Conservation (phyloP, 37 sponge, comb jelly and placozoan species). For the Ianthella basta region DNA sequence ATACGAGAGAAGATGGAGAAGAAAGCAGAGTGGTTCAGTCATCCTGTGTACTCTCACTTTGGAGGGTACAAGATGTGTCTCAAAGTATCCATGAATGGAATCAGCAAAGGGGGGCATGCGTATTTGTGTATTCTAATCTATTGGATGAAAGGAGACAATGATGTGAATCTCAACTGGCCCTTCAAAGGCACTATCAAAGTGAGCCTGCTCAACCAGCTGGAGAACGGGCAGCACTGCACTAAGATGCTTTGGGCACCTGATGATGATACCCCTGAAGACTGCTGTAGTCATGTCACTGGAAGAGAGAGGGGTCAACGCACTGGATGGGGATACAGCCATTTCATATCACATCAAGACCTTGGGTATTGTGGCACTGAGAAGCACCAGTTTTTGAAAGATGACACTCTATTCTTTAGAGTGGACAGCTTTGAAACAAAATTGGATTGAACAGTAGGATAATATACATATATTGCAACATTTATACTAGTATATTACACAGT, state of each 20-base stretch:
- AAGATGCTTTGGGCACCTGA: not conserved
- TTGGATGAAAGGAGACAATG: slow-evolving; percentile 1
- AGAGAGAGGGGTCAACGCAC: no score
- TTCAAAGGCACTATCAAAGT: not conserved
- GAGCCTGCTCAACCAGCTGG: slow-evolving; percentile 14
- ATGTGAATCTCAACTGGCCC: slow-evolving; percentile 1
- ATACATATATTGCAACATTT: no score
- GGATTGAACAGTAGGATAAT: no score
- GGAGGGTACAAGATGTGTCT: slow-evolving; percentile 20
- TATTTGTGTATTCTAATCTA: not conserved
- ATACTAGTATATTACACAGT: no score
- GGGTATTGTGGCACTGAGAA: no score
- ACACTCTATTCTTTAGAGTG: not conserved
- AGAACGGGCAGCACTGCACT: not conserved
- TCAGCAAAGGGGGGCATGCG: not conserved
- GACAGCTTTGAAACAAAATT: not conserved
- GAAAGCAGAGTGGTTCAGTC: not conserved
- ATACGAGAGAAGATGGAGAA: slow-evolving; percentile 6
- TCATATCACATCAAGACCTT: no score
- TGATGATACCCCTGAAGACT: not conserved
- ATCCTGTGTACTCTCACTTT: slow-evolving; percentile 15
- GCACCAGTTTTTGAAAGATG: not conserved
- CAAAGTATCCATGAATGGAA: not conserved
- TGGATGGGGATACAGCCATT: no score
- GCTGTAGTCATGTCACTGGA: not conserved